Evolutionary conservation across 2,797 vertebrate species (phyloP).

Genomic region (Pogoniulus pusillus): DNA sequence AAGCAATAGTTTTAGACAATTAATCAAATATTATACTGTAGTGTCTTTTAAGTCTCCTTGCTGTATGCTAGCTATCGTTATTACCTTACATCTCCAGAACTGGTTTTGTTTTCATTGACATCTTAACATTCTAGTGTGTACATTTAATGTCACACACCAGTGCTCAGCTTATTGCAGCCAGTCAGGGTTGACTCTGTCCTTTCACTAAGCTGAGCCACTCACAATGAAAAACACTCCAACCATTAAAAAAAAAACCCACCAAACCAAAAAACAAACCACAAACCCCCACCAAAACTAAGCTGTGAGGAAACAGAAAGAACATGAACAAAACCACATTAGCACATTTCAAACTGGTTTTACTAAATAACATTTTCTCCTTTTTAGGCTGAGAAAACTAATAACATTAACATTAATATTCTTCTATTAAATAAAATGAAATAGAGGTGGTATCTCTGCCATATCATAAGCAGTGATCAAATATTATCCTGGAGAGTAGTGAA

Average conservation of each 20-base stretch:
- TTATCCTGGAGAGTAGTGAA: background rate
- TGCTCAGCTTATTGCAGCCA: constrained; percentile 44
- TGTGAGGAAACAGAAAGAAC: background rate
- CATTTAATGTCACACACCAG: constrained; percentile 57
- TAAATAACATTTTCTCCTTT: background rate
- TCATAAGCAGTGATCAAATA: background rate
- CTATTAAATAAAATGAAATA: background rate
- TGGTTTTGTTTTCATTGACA: constrained; percentile 40
- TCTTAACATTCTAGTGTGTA: constrained; percentile 47
- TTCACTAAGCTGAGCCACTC: background rate
- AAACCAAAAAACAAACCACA: fast-evolving
- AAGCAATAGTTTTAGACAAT: background rate
- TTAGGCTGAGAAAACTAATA: background rate
- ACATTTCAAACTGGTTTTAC: background rate
- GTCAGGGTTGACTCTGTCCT: constrained; percentile 1
- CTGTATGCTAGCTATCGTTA: background rate
- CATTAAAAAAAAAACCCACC: no score
- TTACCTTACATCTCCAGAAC: constrained; percentile 12
- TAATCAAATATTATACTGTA: background rate
- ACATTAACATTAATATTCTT: background rate
- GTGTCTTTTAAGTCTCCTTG: background rate
- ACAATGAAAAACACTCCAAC: background rate
- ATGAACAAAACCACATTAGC: background rate
- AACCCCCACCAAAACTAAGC: background rate
- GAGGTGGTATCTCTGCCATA: background rate